These are phyloP conservation scores for Ophion slaviceki DNA, from an alignment of 2,888 invertebrate genomes.

Conservation along the genomic window DNA sequence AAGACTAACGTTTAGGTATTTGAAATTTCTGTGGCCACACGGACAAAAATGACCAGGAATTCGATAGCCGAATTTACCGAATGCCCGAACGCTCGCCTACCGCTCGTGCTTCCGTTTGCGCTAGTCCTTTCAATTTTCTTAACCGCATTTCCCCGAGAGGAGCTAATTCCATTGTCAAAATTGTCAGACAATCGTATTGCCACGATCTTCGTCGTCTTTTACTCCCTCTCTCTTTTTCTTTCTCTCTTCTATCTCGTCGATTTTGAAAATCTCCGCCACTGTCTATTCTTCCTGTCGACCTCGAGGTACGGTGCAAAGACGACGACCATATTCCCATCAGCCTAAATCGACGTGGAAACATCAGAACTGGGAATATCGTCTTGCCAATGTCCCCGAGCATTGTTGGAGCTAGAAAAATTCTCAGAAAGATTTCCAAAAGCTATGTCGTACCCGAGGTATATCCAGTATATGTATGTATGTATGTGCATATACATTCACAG, in stretches of 20 bases:
- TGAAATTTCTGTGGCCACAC: conserved; percentile 10
- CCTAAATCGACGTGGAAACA: conserved; percentile 37
- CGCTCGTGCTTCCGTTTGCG: conserved; percentile 34
- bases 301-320: neutral
- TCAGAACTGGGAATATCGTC: conserved; percentile 28
- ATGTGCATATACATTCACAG: neutral
- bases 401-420: conserved; percentile 77
- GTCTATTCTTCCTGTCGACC: neutral
- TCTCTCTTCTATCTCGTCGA: neutral
- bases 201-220: conserved; percentile 8
- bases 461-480: conserved; percentile 35
- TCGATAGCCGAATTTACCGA: conserved; percentile 7
- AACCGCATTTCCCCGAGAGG: conserved; percentile 79
- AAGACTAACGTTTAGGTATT: conserved; percentile 28
- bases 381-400: conserved; percentile 39
- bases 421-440: conserved; percentile 79
- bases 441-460: conserved; percentile 57
- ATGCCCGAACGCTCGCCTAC: conserved; percentile 54
- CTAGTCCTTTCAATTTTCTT: conserved; percentile 65
- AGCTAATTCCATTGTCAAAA: conserved; percentile 79
- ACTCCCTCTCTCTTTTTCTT: neutral
- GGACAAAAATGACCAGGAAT: conserved; percentile 16
- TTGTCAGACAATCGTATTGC: conserved; percentile 55
- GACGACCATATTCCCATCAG: conserved; percentile 16
- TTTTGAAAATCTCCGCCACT: neutral